phyloP scores from a whole-genome alignment of 2,888 invertebrate species.

The Dryobotodes eremita region DNA sequence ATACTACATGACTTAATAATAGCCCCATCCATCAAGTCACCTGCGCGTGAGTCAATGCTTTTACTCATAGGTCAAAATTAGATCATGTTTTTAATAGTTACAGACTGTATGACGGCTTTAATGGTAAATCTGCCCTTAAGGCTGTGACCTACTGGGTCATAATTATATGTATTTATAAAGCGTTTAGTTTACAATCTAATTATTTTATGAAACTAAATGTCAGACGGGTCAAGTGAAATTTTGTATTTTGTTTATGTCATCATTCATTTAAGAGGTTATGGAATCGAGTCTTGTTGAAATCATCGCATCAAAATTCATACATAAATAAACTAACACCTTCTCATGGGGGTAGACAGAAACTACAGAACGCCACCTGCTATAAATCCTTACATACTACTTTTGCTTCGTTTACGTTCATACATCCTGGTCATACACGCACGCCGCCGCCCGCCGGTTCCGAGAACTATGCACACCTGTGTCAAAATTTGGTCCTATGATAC shows the following conservation, averaged over 20 bases:
- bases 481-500: too few species aligned
- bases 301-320: background rate
- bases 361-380: background rate
- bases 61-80: constrained; percentile 68
- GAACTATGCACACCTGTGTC: too few species aligned
- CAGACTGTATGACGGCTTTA: constrained; percentile 43
- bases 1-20: constrained; percentile 6
- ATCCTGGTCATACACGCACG: too few species aligned
- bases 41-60: constrained; percentile 40
- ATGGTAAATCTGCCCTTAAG: constrained; percentile 43
- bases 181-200: constrained; percentile 39
- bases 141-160: constrained; percentile 36
- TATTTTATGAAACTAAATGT: constrained; percentile 36
- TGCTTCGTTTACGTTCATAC: background rate
- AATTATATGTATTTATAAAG: constrained; percentile 52
- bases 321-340: background rate
- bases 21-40: constrained; percentile 39
- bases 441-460: too few species aligned
- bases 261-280: constrained; percentile 17
- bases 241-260: constrained; percentile 13
- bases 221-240: constrained; percentile 41
- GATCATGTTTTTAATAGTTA: constrained; percentile 60
- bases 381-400: background rate
- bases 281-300: background rate
- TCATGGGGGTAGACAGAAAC: background rate